Percentiles rank a stretch among this genome's conserved stretches.
Conservation (phyloP, 2,797 vertebrate species). For the Pteronotus mesoamericanus region DNA sequence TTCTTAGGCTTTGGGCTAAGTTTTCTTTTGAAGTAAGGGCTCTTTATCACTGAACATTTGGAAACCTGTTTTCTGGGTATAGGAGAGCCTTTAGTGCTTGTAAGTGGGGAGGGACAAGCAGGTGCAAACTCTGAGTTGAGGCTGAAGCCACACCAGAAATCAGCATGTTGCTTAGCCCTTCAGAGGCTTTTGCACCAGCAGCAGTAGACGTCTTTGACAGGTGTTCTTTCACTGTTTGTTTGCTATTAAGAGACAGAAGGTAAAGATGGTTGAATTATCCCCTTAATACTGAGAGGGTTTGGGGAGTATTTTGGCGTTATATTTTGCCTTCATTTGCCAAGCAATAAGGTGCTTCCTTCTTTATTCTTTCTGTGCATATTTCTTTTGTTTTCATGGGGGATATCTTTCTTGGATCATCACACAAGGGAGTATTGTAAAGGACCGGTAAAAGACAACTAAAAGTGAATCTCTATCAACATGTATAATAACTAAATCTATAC, state of each 20-base stretch:
- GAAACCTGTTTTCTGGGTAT: background rate
- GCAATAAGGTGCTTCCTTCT: background rate
- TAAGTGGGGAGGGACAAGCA: background rate
- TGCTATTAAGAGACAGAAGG: background rate
- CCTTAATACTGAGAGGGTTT: background rate
- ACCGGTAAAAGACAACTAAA: background rate
- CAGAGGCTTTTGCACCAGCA: rapidly evolving
- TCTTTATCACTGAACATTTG: background rate
- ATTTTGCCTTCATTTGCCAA: background rate
- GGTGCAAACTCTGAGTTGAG: background rate
- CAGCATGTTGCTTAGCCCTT: too few species aligned
- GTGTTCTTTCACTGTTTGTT: background rate
- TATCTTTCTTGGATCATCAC: background rate
- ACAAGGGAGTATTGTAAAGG: background rate
- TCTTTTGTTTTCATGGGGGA: background rate
- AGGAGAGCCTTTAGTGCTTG: background rate
- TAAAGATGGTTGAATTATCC: background rate
- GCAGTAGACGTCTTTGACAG: rapidly evolving
- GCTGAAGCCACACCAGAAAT: background rate
- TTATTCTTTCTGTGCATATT: background rate
- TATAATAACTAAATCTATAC: background rate
- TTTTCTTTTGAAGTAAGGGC: background rate
- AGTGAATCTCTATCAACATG: background rate
- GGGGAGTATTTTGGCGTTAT: background rate
- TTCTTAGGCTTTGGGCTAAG: background rate